Percentiles rank a stretch among this genome's conserved stretches.
Evolutionary conservation across 2,113 vertebrate species (phyloP).

Genomic region (Isichthys henryi): DNA sequence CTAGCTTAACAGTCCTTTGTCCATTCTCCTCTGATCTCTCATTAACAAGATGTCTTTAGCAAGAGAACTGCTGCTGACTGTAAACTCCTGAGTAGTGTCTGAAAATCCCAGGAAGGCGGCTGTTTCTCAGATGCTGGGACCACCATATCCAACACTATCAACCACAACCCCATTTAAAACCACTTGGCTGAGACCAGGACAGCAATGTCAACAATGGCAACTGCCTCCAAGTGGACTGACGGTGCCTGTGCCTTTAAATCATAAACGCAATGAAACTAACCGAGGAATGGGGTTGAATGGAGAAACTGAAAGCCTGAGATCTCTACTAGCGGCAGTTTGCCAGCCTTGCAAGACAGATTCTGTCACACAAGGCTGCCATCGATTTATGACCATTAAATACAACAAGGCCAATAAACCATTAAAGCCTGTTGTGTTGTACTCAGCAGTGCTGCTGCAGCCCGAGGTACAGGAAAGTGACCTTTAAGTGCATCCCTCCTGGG

Average conservation of each 20-base stretch:
- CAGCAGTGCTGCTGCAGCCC: neutral
- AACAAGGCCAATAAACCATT: slow-evolving; percentile 10
- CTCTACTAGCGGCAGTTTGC: neutral
- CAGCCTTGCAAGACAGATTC: neutral
- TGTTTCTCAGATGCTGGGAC: neutral
- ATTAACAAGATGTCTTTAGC: neutral
- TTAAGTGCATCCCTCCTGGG: slow-evolving; percentile 2
- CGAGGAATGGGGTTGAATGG: neutral
- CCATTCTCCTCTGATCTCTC: neutral
- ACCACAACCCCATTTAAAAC: neutral
- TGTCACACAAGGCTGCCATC: slow-evolving; percentile 4
- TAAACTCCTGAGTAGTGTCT: neutral
- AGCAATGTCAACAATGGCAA: neutral
- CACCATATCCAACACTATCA: neutral
- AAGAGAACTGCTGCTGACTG: neutral
- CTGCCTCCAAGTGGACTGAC: neutral
- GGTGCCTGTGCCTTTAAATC: neutral
- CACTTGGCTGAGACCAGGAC: neutral
- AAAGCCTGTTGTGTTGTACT: neutral
- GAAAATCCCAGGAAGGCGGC: neutral
- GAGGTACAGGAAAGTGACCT: slow-evolving; percentile 13
- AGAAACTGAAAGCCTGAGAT: neutral
- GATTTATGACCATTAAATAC: slow-evolving; percentile 10
- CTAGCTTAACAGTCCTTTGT: neutral
- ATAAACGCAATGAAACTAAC: neutral